Percentiles rank a stretch among this genome's conserved stretches.
phyloP scores from a whole-genome alignment of 2,888 invertebrate species.

The Torymus texanus region DNA sequence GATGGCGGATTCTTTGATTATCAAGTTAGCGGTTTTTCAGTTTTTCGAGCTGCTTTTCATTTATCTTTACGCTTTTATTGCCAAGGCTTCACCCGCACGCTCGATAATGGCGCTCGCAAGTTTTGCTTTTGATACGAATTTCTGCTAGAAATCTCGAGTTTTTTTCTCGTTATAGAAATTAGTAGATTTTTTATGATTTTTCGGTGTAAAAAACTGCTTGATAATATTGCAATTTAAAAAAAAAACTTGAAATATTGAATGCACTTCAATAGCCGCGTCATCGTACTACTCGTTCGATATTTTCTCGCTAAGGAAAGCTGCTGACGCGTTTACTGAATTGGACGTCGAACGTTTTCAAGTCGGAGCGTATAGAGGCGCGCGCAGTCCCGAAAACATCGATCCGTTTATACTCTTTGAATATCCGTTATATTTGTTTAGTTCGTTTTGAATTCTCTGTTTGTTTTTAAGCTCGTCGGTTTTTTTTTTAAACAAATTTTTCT shows the following conservation, averaged over 20 bases:
- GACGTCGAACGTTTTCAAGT: constrained; percentile 54
- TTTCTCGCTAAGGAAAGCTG: constrained; percentile 65
- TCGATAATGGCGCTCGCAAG: no score
- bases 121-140: neutral
- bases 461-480: neutral
- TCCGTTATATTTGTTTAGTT: constrained; percentile 51
- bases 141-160: neutral
- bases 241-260: constrained; percentile 14
- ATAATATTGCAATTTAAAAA: constrained; percentile 2
- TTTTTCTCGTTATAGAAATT: neutral
- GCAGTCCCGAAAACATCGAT: constrained; percentile 54
- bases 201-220: neutral
- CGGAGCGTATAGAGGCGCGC: constrained; percentile 26
- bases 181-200: neutral
- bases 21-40: no score
- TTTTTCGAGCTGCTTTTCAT: no score
- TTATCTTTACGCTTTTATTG: no score
- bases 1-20: no score
- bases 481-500: neutral
- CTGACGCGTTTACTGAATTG: constrained; percentile 61
- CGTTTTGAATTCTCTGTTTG: constrained; percentile 2
- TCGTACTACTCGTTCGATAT: constrained; percentile 67
- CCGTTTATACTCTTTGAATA: constrained; percentile 31
- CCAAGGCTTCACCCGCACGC: no score
- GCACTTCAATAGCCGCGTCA: constrained; percentile 63